Percentiles rank a stretch among this genome's conserved stretches.
Conservation (phyloP, 2,113 vertebrate genomes). For the Anarhynchus alexandrinus region DNA sequence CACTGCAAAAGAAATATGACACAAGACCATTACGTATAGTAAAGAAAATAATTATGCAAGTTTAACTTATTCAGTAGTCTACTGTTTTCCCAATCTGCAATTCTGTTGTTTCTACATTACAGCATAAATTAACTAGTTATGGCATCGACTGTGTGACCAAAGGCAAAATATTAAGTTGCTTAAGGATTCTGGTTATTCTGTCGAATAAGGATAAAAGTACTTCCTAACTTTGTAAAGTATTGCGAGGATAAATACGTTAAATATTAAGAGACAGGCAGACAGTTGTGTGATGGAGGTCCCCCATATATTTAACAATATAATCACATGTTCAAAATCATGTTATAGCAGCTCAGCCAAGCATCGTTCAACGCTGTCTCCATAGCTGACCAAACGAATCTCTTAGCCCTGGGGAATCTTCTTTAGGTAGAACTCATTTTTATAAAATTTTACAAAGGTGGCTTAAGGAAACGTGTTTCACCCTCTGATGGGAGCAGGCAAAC, state of each 20-base stretch:
- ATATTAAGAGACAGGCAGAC: not conserved
- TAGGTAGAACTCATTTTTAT: not conserved
- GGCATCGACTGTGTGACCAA: not conserved
- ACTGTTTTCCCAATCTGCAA: not conserved
- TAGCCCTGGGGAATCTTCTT: not conserved
- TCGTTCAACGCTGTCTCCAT: rapidly evolving
- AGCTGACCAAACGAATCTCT: not conserved
- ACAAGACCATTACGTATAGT: not conserved
- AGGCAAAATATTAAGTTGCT: not conserved
- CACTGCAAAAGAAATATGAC: not conserved
- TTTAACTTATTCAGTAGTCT: not conserved
- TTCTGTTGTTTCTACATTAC: not conserved
- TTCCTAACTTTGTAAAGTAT: not conserved
- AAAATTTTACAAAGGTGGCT: not conserved
- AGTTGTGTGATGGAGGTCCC: not conserved
- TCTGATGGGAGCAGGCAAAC: not conserved
- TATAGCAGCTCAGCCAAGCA: not conserved
- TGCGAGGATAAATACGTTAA: not conserved
- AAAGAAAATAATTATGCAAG: not conserved
- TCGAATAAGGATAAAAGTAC: not conserved
- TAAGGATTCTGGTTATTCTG: not conserved
- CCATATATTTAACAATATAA: not conserved
- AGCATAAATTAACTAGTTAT: not conserved
- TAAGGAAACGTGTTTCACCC: not conserved
- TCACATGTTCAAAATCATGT: not conserved